A percentile compares a stretch with the other conserved stretches of the same genome.
These are phyloP conservation scores for Masnerella sp. DNA, from an alignment of 2,888 invertebrate genomes.

Conservation along the genomic window DNA sequence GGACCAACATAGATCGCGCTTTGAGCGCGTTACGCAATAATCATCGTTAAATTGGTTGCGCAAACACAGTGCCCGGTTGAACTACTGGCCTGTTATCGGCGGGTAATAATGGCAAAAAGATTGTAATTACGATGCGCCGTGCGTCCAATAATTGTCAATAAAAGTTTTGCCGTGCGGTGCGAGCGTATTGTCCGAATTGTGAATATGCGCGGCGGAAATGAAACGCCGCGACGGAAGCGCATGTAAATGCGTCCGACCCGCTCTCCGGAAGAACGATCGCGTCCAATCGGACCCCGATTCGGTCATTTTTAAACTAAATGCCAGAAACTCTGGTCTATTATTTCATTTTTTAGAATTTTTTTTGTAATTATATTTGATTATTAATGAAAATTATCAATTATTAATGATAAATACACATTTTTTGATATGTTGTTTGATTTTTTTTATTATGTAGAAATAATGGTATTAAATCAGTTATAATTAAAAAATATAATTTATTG, in stretches of 20 bases:
- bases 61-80: slow-evolving; percentile 25
- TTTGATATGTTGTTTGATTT: too few species aligned
- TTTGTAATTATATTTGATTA: too few species aligned
- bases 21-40: slow-evolving; percentile 30
- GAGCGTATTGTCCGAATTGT: slow-evolving; percentile 39
- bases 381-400: too few species aligned
- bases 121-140: slow-evolving; percentile 49
- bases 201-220: slow-evolving; percentile 56
- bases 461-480: too few species aligned
- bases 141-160: slow-evolving; percentile 49
- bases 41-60: slow-evolving; percentile 44
- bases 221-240: slow-evolving; percentile 51
- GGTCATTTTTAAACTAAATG: too few species aligned
- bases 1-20: slow-evolving; percentile 9
- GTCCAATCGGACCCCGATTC: too few species aligned
- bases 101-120: slow-evolving; percentile 50
- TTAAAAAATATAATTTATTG: too few species aligned
- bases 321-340: too few species aligned
- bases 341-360: too few species aligned
- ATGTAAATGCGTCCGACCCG: slow-evolving; percentile 45
- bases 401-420: too few species aligned
- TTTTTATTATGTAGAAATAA: too few species aligned
- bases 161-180: slow-evolving; percentile 46
- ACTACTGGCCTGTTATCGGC: slow-evolving; percentile 30
- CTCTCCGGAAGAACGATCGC: slow-evolving; percentile 50